Evolutionary conservation across 2,888 invertebrate species (phyloP).

Genomic region (Diarsia brunnea): DNA sequence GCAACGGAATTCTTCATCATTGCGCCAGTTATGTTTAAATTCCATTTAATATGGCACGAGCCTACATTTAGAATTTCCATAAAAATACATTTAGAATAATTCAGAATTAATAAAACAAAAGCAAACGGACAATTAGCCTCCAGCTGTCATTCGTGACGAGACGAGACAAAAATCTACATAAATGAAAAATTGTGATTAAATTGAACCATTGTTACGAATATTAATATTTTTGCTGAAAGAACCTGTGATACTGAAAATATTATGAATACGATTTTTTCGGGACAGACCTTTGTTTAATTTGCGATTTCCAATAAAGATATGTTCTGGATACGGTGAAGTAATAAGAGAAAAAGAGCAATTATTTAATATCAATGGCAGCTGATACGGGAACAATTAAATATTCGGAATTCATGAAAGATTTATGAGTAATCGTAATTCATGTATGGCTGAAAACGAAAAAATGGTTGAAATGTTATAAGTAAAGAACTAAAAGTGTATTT

Average conservation of each 20-base stretch:
- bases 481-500: background rate
- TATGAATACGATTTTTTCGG: background rate
- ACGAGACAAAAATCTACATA: background rate
- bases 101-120: slow-evolving; percentile 15
- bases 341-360: background rate
- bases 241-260: slow-evolving; percentile 3
- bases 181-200: slow-evolving; percentile 30
- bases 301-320: slow-evolving; percentile 7
- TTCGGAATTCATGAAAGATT: background rate
- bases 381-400: background rate
- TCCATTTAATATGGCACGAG: background rate
- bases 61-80: background rate
- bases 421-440: background rate
- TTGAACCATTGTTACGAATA: slow-evolving; percentile 10
- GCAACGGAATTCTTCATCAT: too few species aligned
- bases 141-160: background rate
- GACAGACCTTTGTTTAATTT: slow-evolving; percentile 8
- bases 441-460: background rate
- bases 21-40: background rate
- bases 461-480: background rate
- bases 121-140: slow-evolving; percentile 14
- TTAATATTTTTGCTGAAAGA: slow-evolving; percentile 16
- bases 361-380: slow-evolving; percentile 9
- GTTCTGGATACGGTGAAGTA: background rate
- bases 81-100: slow-evolving; percentile 5